Conservation (phyloP, 2,888 invertebrate genomes). For the Anthrax anthrax region DNA sequence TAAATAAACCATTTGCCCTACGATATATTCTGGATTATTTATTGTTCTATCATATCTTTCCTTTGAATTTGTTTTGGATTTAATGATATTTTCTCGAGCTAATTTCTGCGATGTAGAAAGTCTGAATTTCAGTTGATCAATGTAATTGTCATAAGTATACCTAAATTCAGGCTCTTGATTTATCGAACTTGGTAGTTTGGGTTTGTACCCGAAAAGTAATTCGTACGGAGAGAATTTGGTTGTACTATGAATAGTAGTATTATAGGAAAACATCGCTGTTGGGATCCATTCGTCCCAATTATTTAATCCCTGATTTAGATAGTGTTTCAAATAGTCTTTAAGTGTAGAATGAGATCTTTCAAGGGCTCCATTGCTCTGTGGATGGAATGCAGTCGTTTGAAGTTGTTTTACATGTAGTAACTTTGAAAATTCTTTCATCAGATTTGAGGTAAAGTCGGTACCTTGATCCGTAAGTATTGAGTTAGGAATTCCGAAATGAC, state of each 20-base stretch:
- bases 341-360: constrained; percentile 21
- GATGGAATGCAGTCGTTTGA: constrained; percentile 19
- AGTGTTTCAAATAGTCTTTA: constrained; percentile 21
- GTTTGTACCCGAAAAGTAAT: constrained; percentile 2
- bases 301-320: constrained; percentile 1
- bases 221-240: constrained; percentile 3
- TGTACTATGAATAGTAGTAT: neutral
- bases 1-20: constrained; percentile 5
- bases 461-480: constrained; percentile 4
- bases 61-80: constrained; percentile 3
- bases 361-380: constrained; percentile 11
- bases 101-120: constrained; percentile 3
- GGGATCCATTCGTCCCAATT: neutral
- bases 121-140: constrained; percentile 4
- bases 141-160: constrained; percentile 4
- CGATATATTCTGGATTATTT: neutral
- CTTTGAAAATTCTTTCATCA: constrained; percentile 18
- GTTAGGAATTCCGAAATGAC: constrained; percentile 3
- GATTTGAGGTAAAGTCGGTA: constrained; percentile 13
- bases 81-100: constrained; percentile 3
- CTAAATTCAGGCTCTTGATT: neutral
- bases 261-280: constrained; percentile 4
- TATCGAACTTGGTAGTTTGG: neutral
- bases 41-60: constrained; percentile 3
- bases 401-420: constrained; percentile 20